Percentiles rank a stretch among this genome's conserved stretches.
Conservation (phyloP, 1,140 invertebrate genomes). For the Zaprionus africanus region DNA sequence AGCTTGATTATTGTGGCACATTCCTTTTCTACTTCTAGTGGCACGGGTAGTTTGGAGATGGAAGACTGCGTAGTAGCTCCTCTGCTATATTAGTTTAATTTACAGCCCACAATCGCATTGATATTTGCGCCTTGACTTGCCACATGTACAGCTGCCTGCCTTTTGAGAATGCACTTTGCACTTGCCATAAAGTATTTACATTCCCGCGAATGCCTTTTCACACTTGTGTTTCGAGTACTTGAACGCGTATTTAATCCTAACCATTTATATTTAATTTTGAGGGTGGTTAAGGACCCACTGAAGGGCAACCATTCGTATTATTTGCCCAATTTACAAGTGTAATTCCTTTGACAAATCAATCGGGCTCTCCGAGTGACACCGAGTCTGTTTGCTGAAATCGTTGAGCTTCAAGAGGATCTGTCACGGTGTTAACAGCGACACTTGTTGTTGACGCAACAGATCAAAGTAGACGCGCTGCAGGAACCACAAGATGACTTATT, state of each 20-base stretch:
- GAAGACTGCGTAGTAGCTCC: neutral
- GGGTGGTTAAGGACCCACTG: conserved; percentile 49
- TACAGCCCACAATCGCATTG: conserved; percentile 37
- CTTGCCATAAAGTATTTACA: neutral
- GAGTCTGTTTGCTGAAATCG: conserved; percentile 48
- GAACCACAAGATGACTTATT: neutral
- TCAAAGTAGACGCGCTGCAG: conserved; percentile 51
- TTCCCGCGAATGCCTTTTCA: neutral
- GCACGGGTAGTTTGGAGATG: neutral
- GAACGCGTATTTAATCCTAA: neutral
- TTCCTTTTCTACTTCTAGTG: conserved; percentile 32
- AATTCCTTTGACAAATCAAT: conserved; percentile 80
- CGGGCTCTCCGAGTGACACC: conserved; percentile 58
- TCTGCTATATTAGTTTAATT: conserved; percentile 75
- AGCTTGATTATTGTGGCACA: conserved; percentile 63
- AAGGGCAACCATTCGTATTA: conserved; percentile 56
- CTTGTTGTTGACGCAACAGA: conserved; percentile 59
- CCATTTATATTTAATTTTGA: conserved; percentile 15
- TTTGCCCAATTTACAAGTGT: conserved; percentile 70
- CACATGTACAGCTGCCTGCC: neutral
- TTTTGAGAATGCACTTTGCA: neutral
- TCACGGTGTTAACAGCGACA: conserved; percentile 43
- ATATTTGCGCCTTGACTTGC: neutral
- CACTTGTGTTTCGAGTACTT: neutral
- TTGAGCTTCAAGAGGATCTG: conserved; percentile 28